Conservation (phyloP, 2,888 invertebrate genomes). For the Teleiodes luculella region DNA sequence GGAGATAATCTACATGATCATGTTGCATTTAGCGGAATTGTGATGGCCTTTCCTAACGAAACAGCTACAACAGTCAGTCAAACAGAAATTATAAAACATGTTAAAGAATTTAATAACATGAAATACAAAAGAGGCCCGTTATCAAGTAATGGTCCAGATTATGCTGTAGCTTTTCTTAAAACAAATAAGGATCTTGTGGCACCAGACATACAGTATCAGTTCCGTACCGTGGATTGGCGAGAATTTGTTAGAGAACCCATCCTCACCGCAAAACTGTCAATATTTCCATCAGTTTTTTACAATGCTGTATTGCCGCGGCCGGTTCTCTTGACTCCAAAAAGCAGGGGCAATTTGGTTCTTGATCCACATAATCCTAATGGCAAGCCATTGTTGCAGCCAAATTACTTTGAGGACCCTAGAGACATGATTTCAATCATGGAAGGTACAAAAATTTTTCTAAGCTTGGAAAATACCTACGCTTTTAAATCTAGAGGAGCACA, state of each 20-base stretch:
- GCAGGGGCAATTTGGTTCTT: constrained; percentile 80
- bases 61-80: constrained; percentile 62
- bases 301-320: constrained; percentile 77
- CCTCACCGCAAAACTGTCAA: constrained; percentile 34
- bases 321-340: constrained; percentile 78
- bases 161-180: constrained; percentile 77
- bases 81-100: constrained; percentile 56
- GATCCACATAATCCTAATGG: constrained; percentile 83
- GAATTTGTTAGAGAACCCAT: constrained; percentile 74
- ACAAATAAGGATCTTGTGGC: constrained; percentile 61
- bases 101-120: constrained; percentile 46
- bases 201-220: constrained; percentile 78
- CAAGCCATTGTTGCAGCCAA: constrained; percentile 83
- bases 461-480: constrained; percentile 75
- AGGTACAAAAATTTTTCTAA: constrained; percentile 77
- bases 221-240: constrained; percentile 59
- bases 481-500: constrained; percentile 75
- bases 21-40: constrained; percentile 60
- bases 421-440: constrained; percentile 80
- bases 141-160: constrained; percentile 73
- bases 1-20: constrained; percentile 65
- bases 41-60: constrained; percentile 71
- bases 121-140: constrained; percentile 62
- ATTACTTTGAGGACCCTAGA: constrained; percentile 77
- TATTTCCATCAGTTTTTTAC: constrained; percentile 78